Percentiles rank a stretch among this genome's conserved stretches.
Conservation (phyloP, 2,888 invertebrate genomes). For the Tryphoninae sp. region DNA sequence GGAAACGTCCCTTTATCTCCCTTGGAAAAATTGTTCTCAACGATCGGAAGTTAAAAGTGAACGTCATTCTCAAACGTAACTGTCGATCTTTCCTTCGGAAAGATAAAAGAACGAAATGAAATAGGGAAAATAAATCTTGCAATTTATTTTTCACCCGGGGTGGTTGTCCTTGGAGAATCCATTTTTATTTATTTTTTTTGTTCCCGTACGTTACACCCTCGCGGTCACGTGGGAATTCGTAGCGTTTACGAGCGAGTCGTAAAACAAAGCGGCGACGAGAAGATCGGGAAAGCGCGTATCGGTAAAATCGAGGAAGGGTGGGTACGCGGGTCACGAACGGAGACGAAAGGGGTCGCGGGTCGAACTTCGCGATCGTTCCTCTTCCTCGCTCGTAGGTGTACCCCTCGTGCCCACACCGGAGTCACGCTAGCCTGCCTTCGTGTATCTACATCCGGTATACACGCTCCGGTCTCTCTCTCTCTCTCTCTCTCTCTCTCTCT, state of each 20-base stretch:
- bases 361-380: constrained; percentile 37
- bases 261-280: not conserved
- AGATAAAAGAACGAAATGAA: not conserved
- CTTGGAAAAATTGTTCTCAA: not conserved
- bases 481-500: constrained; percentile 3
- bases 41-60: not conserved
- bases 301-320: constrained; percentile 29
- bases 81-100: not conserved
- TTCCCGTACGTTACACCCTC: too few species aligned
- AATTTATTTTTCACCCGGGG: not conserved
- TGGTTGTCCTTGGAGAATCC: not conserved
- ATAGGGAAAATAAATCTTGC: not conserved
- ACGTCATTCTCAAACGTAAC: too few species aligned
- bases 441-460: constrained; percentile 65
- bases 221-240: not conserved
- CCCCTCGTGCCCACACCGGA: constrained; percentile 74
- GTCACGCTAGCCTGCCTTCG: constrained; percentile 77
- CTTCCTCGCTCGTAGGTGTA: constrained; percentile 14
- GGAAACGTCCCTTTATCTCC: not conserved
- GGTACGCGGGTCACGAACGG: constrained; percentile 40
- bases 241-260: constrained; percentile 16
- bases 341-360: constrained; percentile 43
- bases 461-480: constrained; percentile 22
- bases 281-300: not conserved
- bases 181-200: not conserved